Percentiles rank a stretch among this genome's conserved stretches.
Conservation (phyloP, 2,113 vertebrate species). For the Psilopogon haemacephalus region DNA sequence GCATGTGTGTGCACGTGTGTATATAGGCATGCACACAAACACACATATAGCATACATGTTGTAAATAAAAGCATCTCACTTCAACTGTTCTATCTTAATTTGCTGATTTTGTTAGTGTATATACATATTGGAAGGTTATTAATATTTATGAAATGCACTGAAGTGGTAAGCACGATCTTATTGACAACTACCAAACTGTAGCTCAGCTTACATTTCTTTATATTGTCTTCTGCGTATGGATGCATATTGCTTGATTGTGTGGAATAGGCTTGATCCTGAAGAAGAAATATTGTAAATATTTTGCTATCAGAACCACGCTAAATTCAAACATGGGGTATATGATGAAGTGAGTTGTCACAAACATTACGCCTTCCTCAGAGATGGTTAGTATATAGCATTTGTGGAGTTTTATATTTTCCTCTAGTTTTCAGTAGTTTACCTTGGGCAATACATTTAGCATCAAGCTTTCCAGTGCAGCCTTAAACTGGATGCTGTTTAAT, state of each 20-base stretch:
- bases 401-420: not conserved
- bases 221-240: not conserved
- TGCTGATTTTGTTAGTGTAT: not conserved
- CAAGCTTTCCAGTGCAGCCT: not conserved
- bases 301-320: not conserved
- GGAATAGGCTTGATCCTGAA: not conserved
- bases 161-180: not conserved
- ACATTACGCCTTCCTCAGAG: not conserved
- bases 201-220: not conserved
- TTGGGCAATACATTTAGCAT: not conserved
- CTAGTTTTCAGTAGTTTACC: not conserved
- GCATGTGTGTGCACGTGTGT: fast-evolving
- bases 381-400: not conserved
- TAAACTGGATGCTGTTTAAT: not conserved
- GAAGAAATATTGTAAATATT: not conserved
- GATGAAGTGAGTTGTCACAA: not conserved
- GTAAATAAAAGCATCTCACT: not conserved
- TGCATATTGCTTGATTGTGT: not conserved
- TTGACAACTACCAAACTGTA: not conserved
- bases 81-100: not conserved
- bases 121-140: not conserved
- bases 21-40: too few relatives aligned
- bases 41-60: too few relatives aligned
- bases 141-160: not conserved
- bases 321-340: not conserved